These are phyloP conservation scores for Anthopleura sola DNA, from an alignment of 64 coral and sea anemone species.

Conservation along the genomic window DNA sequence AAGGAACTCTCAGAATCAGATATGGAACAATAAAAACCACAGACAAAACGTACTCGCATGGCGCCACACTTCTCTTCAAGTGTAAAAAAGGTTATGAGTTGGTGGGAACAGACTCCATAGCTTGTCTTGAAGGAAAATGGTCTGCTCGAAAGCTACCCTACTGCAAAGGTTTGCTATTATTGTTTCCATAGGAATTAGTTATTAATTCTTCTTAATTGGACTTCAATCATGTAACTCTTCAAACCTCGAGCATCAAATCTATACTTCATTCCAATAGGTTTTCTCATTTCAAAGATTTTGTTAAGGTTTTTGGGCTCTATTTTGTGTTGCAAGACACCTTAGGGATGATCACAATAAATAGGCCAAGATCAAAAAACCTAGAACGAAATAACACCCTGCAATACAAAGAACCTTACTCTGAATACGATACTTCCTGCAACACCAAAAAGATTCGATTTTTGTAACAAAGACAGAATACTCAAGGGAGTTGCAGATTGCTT, in stretches of 20 bases:
- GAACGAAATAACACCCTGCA: too few species aligned
- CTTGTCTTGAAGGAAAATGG: slow-evolving; percentile 56
- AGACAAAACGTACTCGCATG: slow-evolving; percentile 42
- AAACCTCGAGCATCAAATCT: slow-evolving; percentile 25
- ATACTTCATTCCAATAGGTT: background rate
- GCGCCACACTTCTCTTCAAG: slow-evolving; percentile 55
- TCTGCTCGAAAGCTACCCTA: slow-evolving; percentile 18
- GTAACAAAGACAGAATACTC: too few species aligned
- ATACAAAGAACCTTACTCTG: too few species aligned
- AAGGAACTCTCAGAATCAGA: background rate
- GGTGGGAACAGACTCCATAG: slow-evolving; percentile 34
- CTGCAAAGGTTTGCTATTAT: slow-evolving; percentile 39
- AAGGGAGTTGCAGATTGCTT: background rate
- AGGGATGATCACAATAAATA: too few species aligned
- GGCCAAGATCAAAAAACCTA: too few species aligned
- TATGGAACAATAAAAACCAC: slow-evolving; percentile 56
- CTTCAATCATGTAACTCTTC: background rate
- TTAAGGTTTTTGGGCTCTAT: too few species aligned
- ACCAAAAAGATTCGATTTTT: too few species aligned
- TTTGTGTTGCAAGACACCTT: too few species aligned
- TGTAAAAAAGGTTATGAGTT: slow-evolving; percentile 65
- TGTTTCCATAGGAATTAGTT: background rate
- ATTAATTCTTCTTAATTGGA: too few species aligned
- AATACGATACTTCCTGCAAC: too few species aligned
- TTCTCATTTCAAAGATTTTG: too few species aligned